Evolutionary conservation across 2,888 invertebrate species (phyloP).

Genomic region (Tricholauxania praeusta): DNA sequence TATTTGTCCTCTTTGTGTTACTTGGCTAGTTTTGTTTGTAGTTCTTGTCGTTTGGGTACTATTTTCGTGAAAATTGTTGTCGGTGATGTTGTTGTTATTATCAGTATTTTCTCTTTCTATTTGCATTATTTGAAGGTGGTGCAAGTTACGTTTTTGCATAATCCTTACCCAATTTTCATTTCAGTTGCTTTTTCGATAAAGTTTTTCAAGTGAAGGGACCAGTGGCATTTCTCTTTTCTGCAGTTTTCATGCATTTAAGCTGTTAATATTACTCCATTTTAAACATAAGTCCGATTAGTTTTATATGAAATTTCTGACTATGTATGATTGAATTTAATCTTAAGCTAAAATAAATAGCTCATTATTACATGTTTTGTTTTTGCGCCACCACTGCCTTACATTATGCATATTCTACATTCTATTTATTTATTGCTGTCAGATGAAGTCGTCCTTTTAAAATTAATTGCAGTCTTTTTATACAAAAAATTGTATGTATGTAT

Average conservation of each 20-base stretch:
- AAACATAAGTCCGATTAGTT: too few relatives aligned
- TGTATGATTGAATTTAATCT: background rate
- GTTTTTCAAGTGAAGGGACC: slow-evolving; percentile 29
- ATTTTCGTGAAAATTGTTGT: slow-evolving; percentile 18
- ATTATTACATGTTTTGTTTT: background rate
- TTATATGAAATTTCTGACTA: too few relatives aligned
- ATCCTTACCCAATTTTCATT: slow-evolving; percentile 58
- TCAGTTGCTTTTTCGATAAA: slow-evolving; percentile 51
- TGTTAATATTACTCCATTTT: too few relatives aligned
- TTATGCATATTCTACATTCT: slow-evolving; percentile 41
- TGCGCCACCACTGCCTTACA: slow-evolving; percentile 3
- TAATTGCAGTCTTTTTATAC: slow-evolving; percentile 58
- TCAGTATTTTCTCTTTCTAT: background rate
- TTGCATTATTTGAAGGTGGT: background rate
- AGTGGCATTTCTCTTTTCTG: slow-evolving; percentile 23
- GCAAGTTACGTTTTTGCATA: slow-evolving; percentile 17
- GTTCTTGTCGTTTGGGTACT: slow-evolving; percentile 16
- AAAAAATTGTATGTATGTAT: slow-evolving; percentile 49
- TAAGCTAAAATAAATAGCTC: background rate
- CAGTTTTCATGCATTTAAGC: too few relatives aligned
- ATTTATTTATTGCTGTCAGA: slow-evolving; percentile 61
- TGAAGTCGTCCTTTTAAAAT: slow-evolving; percentile 61
- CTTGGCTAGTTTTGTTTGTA: slow-evolving; percentile 23
- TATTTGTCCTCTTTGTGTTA: background rate
- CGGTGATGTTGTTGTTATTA: background rate